These are phyloP conservation scores for cat (Felis catus) DNA, from an alignment of 2,113 vertebrate species.

Conservation along the genomic window DNA sequence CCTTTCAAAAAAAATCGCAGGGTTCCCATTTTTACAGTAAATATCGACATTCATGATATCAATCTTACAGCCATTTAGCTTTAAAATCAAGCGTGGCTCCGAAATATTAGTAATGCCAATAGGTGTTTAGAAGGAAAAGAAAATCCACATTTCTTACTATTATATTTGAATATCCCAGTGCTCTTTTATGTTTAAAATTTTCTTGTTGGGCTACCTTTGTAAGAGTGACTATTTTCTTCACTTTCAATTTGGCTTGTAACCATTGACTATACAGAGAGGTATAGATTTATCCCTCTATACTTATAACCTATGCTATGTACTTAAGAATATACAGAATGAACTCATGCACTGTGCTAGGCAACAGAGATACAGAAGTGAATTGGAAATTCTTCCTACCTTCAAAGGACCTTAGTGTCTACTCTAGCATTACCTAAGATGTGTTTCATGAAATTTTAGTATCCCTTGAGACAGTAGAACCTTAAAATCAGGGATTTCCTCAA, in stretches of 20 bases:
- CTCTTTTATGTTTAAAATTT: constrained; percentile 25
- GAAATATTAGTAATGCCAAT: background rate
- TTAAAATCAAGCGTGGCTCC: background rate
- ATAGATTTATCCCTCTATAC: background rate
- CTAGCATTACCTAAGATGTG: background rate
- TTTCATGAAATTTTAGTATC: background rate
- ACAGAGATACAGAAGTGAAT: background rate
- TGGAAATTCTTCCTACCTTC: background rate
- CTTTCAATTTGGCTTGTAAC: background rate
- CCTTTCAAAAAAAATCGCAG: constrained; percentile 23
- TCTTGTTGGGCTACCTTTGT: background rate
- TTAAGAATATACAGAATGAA: background rate
- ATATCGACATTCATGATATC: background rate
- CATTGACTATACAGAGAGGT: background rate
- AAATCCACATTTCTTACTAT: background rate
- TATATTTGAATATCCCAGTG: background rate
- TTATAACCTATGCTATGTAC: background rate
- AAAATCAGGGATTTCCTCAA: background rate
- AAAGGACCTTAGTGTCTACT: background rate
- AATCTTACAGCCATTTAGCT: background rate
- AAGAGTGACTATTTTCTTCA: background rate
- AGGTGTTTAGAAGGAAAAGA: background rate
- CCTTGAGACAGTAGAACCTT: background rate
- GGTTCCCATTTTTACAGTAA: background rate
- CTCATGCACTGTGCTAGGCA: background rate